Conservation (phyloP, 2,113 vertebrate genomes). For the Proterorhinus semilunaris region DNA sequence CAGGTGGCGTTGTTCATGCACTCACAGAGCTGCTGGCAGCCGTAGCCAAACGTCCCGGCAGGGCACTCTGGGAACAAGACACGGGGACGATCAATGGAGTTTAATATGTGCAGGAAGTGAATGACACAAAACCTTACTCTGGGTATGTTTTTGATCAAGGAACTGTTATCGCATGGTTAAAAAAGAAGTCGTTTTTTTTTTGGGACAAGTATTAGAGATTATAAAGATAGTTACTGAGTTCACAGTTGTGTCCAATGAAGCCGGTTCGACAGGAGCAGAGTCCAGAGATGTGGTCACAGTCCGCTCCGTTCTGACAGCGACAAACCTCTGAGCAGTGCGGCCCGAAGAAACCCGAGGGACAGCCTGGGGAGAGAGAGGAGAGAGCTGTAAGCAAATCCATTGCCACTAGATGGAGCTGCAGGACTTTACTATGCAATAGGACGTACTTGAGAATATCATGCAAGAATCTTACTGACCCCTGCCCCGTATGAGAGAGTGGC, state of each 20-base stretch:
- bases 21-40: conserved; percentile 91
- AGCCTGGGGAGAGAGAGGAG: conserved; percentile 73
- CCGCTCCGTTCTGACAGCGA: conserved; percentile 91
- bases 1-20: conserved; percentile 94
- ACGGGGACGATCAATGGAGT: neutral
- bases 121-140: too few species aligned
- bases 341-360: conserved; percentile 87
- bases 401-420: conserved; percentile 53
- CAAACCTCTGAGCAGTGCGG: conserved; percentile 85
- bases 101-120: neutral
- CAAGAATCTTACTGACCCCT: neutral
- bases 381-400: neutral
- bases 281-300: conserved; percentile 87
- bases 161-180: too few species aligned
- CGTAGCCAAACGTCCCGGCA: conserved; percentile 88
- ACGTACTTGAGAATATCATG: too few species aligned
- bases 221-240: conserved; percentile 82
- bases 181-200: too few species aligned
- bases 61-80: conserved; percentile 81
- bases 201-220: neutral
- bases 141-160: too few species aligned
- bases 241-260: conserved; percentile 87
- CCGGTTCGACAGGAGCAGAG: conserved; percentile 89
- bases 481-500: too few species aligned
- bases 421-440: neutral